Base-by-base conservation (phyloP, 2,888 invertebrate species). In the Gisinianus flammeolus region DNA sequence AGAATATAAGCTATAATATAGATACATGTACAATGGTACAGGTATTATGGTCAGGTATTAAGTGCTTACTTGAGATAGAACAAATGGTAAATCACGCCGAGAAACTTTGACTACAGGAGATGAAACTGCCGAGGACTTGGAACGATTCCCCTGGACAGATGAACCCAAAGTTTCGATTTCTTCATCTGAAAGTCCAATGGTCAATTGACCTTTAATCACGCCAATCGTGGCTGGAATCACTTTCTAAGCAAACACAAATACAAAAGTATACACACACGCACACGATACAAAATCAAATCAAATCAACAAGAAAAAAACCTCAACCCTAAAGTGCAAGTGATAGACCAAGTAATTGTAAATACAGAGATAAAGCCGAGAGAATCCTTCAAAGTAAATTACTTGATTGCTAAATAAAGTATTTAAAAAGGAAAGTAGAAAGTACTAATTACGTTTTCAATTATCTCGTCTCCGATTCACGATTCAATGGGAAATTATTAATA, bases 181-280 rank as follows among this genome's bases (percentile, higher is more conserved):
- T 0, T 90, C 87, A 10, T 87, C 83, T 0, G 89, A 88, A 19
- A 97, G 87, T 0, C 98, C 98, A 1, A 96, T 91, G 85, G 92
- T 92, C 12, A 98, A 88, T 85, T 91, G 90, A 0, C 98, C 98
- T 84, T 92, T 89, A 5, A 98, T 86, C 56, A 98, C 91, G 0
- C 94, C 98, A 85, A 98, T 92, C 0, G 98, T 98, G 0, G 98
- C 98, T 44, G 99, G 98, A 19, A 91, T 88, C 5, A 92, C 95
- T 33, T 94, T 95, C 92, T 94, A 85, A 52, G 78, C 72, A 58
- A n/a, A 33, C 64, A 64, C 19, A 68, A 22, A 35, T 8, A 35
- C 26, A 24, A n/a, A 62, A 62, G 26, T 26, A 62, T 62, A 62
- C 24, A 62, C 12, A 44, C 8, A 8, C 16, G 10, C 52, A 44